Conservation (phyloP, 2,888 invertebrate species). For the Epiperipatus broadwayi region DNA sequence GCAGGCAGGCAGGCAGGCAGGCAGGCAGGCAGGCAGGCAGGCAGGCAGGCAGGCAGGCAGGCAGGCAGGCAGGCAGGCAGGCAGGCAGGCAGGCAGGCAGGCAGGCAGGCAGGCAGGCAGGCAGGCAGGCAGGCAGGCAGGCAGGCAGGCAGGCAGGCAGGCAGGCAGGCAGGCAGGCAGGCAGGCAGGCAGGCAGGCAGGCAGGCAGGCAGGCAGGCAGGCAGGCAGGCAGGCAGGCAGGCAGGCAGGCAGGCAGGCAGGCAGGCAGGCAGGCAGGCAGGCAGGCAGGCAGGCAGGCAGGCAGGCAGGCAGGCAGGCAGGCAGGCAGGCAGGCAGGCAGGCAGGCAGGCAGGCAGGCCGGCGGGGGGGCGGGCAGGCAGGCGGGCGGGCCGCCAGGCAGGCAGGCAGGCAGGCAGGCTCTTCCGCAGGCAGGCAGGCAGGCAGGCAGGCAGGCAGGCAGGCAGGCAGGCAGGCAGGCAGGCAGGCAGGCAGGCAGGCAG, state of each 20-base stretch:
- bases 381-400: neutral
- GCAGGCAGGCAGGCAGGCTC: neutral
- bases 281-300: neutral
- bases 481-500: no score
- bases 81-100: conserved; percentile 1
- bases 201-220: neutral
- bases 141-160: neutral
- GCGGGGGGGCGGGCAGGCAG: no score
- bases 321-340: neutral
- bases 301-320: neutral
- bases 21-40: neutral
- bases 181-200: conserved; percentile 1
- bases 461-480: conserved; percentile 3
- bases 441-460: neutral
- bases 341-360: neutral
- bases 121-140: neutral
- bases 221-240: neutral
- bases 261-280: neutral
- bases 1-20: neutral
- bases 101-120: neutral
- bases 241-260: conserved; percentile 1
- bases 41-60: neutral
- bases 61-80: neutral
- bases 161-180: neutral
- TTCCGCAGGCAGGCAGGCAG: neutral